Evolutionary conservation across 2,888 invertebrate genomes (phyloP), one percentile per base, ranked within the genome.

Genomic region (Trachelus troglodyta): DNA sequence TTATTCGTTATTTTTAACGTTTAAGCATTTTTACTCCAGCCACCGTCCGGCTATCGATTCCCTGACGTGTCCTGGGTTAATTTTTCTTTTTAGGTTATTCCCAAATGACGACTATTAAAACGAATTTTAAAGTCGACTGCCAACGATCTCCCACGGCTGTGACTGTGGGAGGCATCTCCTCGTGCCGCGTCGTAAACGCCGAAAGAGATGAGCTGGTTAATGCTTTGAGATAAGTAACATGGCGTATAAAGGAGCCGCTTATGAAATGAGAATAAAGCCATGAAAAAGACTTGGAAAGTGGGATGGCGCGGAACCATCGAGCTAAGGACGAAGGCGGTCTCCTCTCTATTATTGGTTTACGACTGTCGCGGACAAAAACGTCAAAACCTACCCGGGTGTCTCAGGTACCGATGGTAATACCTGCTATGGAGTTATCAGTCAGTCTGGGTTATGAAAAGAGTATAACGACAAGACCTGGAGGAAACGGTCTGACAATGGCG

Each of bases 291-390:
- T 76, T 74, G 81, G 79, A 74, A 77, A 77, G 79, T 76, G 68
- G 73, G 69, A 79, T 40, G 71, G 56, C 31, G 12, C 31, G n/a
- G 75, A 79, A 75, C 75, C 73, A 37, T 73, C 34, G 71, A 75
- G 75, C 76, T 68, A 75, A 40, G 71, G 69, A 76, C 69, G 69
- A 30, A 15, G 35, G 35, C 73, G 37, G 79, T 73, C 71, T 73
- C 69, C 74, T 37, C 77, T 73, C 79, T 77, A 83, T 84, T 83
- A 84, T 83, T 82, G 79, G 79, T 84, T 83, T 83, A 83, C 83
- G 83, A 83, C 80, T 83, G 79, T 81, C 77, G 74, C 40, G 73
- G 75, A 79, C 74, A 80, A 81, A 78, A 79, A 78, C 78, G 78
- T 76, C 74, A 69, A 56, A 56, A 56, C 56, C 56, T 9, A 9